Evolutionary conservation across 2,888 invertebrate genomes (phyloP).

Genomic region (Trissolcus brochymenae): DNA sequence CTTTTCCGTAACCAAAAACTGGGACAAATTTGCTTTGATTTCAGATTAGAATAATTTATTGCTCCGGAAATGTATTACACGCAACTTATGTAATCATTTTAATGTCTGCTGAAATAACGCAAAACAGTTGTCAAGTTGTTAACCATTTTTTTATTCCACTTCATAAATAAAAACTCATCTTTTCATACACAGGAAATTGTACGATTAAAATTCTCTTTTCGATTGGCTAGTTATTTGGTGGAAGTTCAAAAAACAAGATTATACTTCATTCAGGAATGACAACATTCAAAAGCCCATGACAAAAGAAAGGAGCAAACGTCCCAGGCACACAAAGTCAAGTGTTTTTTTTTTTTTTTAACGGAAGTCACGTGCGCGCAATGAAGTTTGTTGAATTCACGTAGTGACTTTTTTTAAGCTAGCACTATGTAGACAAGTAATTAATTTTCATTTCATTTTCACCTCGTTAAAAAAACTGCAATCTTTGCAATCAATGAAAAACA

Average conservation of each 20-base stretch:
- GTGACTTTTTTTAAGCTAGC: conserved; percentile 19
- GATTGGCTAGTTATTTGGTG: too few relatives aligned
- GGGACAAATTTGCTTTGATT: conserved; percentile 49
- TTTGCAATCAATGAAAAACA: too few relatives aligned
- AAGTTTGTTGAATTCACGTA: conserved; percentile 31
- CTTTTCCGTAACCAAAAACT: conserved; percentile 23
- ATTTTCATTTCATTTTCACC: neutral
- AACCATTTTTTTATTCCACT: too few relatives aligned
- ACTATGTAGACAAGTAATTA: neutral
- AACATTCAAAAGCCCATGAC: neutral
- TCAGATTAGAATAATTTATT: conserved; percentile 49
- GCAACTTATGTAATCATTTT: conserved; percentile 32
- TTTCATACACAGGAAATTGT: too few relatives aligned
- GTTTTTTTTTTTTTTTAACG: conserved; percentile 26
- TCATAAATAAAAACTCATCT: too few relatives aligned
- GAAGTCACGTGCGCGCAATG: conserved; percentile 43
- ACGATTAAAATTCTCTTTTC: too few relatives aligned
- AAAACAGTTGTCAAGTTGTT: conserved; percentile 9
- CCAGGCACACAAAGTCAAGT: conserved; percentile 16
- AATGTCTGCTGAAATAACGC: conserved; percentile 14
- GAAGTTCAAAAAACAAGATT: too few relatives aligned
- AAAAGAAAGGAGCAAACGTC: too few relatives aligned
- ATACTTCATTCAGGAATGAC: too few relatives aligned
- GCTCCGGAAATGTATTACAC: conserved; percentile 12
- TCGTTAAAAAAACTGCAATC: too few relatives aligned